phyloP scores from a whole-genome alignment of 2,888 invertebrate species.

The Chydorus sphaericus region DNA sequence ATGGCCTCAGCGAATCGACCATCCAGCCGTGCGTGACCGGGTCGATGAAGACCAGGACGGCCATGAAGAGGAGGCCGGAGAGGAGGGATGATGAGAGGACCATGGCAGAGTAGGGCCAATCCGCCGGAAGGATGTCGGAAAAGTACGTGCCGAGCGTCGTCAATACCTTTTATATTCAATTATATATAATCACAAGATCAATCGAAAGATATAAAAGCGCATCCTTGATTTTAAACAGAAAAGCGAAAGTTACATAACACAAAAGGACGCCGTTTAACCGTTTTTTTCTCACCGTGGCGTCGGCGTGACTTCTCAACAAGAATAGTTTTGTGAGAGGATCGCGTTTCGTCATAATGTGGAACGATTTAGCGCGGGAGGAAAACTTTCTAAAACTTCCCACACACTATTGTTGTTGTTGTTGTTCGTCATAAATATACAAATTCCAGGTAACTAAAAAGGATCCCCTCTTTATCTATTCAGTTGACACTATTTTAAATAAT shows the following conservation, averaged over 20 bases:
- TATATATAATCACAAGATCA: neutral
- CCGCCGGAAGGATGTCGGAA: conserved; percentile 31
- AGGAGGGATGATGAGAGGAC: conserved; percentile 41
- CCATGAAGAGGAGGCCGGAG: conserved; percentile 40
- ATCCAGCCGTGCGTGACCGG: conserved; percentile 41
- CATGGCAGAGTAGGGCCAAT: conserved; percentile 37
- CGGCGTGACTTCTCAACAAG: too few relatives aligned
- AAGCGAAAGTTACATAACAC: neutral
- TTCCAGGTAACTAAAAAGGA: too few relatives aligned
- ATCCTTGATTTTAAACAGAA: neutral
- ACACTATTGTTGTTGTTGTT: too few relatives aligned
- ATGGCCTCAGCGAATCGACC: conserved; percentile 25
- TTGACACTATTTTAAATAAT: too few relatives aligned
- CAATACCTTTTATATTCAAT: conserved; percentile 22
- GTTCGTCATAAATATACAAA: too few relatives aligned
- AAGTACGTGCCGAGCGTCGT: conserved; percentile 33
- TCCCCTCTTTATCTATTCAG: too few relatives aligned
- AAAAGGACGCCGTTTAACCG: neutral
- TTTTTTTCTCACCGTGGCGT: neutral
- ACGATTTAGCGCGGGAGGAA: too few relatives aligned
- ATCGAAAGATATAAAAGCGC: neutral
- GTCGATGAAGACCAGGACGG: conserved; percentile 41
- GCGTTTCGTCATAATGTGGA: too few relatives aligned
- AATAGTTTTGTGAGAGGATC: too few relatives aligned
- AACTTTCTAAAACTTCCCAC: too few relatives aligned